Evolutionary conservation across 2,797 vertebrate genomes (phyloP).

Genomic region (Otolemur crassicaudatus): DNA sequence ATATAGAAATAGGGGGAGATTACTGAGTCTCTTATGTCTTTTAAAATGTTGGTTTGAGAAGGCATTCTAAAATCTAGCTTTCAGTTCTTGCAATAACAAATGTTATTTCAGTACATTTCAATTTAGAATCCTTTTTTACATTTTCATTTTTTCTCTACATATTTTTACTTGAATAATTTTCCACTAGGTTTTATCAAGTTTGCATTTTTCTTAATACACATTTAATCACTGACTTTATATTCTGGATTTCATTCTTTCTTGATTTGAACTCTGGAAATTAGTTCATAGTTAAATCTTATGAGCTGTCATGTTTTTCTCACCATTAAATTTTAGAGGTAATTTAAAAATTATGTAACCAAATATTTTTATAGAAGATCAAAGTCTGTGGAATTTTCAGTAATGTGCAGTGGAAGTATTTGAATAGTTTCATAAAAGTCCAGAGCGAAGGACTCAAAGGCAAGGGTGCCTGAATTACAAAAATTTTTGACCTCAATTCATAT

Average conservation of each 20-base stretch:
- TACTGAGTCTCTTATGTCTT: conserved; percentile 20
- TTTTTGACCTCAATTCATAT: neutral
- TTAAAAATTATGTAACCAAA: conserved; percentile 24
- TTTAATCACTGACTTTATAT: conserved; percentile 25
- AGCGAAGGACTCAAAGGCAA: conserved; percentile 4
- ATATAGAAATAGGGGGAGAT: neutral
- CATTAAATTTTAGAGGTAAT: conserved; percentile 56
- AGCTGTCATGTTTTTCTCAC: conserved; percentile 23
- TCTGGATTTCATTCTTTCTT: conserved; percentile 47
- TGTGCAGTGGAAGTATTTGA: neutral
- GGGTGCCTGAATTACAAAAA: neutral
- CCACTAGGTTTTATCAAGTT: conserved; percentile 27
- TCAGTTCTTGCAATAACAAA: conserved; percentile 14
- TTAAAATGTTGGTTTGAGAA: conserved; percentile 42
- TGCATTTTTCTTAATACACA: conserved; percentile 50
- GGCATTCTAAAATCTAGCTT: conserved; percentile 1
- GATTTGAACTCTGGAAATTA: conserved; percentile 62
- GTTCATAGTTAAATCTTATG: neutral
- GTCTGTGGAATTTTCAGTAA: conserved; percentile 12
- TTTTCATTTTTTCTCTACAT: neutral
- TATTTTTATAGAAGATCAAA: conserved; percentile 61
- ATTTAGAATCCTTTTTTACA: conserved; percentile 5
- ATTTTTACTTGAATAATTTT: conserved; percentile 47
- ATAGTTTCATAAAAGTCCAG: neutral
- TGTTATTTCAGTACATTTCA: neutral